Conservation (phyloP, 2,797 vertebrate genomes). For the Chloroceryle inda region DNA sequence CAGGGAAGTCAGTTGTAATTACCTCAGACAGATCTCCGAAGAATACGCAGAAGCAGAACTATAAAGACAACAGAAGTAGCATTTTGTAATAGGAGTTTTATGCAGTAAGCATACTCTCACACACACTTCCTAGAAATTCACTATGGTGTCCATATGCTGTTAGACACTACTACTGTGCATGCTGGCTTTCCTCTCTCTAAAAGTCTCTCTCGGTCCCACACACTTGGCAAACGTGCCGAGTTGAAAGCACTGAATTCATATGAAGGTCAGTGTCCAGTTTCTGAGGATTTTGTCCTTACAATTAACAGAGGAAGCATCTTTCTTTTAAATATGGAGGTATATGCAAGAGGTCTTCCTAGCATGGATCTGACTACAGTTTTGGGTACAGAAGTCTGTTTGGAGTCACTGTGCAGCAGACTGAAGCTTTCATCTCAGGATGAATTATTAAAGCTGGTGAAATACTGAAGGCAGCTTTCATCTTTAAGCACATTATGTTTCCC, state of each 20-base stretch:
- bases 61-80: neutral
- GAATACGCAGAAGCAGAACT: neutral
- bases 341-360: neutral
- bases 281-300: neutral
- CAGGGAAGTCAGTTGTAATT: neutral
- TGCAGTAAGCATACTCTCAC: neutral
- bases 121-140: neutral
- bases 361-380: neutral
- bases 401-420: neutral
- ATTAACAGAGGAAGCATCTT: neutral
- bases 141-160: neutral
- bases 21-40: neutral
- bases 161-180: neutral
- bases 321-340: neutral
- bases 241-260: neutral
- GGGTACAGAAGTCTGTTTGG: neutral
- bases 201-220: neutral
- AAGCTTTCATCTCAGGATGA: neutral
- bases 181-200: neutral
- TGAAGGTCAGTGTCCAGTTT: neutral
- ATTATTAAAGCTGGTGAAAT: slow-evolving; percentile 60
- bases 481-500: neutral
- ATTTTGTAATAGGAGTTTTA: neutral
- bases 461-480: slow-evolving; percentile 50
- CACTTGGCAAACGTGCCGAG: neutral